Percentiles rank a stretch among this genome's conserved stretches.
Conservation (phyloP, 2,113 vertebrate genomes). For the Cariama cristata region DNA sequence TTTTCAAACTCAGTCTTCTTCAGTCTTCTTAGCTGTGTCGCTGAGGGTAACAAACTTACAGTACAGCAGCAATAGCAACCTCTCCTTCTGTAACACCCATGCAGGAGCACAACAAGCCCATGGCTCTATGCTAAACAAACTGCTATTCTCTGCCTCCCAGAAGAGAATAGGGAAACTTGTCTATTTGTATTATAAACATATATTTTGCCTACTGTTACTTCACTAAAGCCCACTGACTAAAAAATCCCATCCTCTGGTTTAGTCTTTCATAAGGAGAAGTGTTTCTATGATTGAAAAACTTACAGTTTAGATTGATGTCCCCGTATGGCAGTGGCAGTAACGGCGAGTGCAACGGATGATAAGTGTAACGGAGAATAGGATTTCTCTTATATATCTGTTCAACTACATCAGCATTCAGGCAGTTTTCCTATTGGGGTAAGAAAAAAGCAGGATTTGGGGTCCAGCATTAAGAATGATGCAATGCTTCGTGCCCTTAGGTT, state of each 20-base stretch:
- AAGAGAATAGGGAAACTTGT: background rate
- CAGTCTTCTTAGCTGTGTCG: background rate
- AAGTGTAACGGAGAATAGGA: slow-evolving; percentile 94
- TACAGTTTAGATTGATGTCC: slow-evolving; percentile 88
- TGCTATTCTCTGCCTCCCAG: background rate
- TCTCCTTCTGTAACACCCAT: background rate
- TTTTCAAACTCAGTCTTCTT: background rate
- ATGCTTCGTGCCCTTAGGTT: background rate
- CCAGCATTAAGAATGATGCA: background rate
- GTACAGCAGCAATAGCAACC: background rate
- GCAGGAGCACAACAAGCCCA: background rate
- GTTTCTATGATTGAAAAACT: slow-evolving; percentile 43
- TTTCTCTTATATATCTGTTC: slow-evolving; percentile 98
- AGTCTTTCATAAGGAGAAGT: background rate
- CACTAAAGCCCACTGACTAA: background rate
- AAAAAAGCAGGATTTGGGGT: background rate
- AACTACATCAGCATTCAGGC: slow-evolving; percentile 92
- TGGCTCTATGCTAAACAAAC: background rate
- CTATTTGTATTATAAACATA: background rate
- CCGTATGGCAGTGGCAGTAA: slow-evolving; percentile 95
- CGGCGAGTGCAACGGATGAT: slow-evolving; percentile 91
- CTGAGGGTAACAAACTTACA: background rate
- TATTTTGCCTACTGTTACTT: background rate
- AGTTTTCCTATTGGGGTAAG: slow-evolving; percentile 87
- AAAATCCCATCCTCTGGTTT: background rate